These are phyloP conservation scores for Xylophagus ater DNA, from an alignment of 2,888 invertebrate genomes.

Conservation along the genomic window DNA sequence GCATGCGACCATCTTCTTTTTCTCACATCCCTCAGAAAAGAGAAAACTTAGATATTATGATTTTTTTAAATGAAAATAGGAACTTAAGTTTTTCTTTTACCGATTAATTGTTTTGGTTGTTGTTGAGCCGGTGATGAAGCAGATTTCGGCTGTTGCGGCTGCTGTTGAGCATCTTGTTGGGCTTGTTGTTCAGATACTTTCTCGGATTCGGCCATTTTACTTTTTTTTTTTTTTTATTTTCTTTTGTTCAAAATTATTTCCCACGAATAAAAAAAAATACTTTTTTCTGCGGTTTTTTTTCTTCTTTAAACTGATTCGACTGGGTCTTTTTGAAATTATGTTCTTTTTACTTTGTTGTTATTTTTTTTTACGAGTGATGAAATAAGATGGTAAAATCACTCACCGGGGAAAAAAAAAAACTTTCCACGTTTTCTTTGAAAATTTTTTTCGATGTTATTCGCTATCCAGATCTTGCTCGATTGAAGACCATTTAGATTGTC, in stretches of 20 bases:
- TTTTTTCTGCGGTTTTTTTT: constrained; percentile 19
- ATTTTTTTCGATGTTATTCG: constrained; percentile 58
- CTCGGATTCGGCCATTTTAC: constrained; percentile 95
- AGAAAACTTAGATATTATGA: too few species aligned
- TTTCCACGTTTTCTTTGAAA: constrained; percentile 29
- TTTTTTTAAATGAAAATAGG: constrained; percentile 12
- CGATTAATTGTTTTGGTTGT: constrained; percentile 74
- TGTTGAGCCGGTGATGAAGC: constrained; percentile 19
- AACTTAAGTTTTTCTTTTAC: constrained; percentile 50
- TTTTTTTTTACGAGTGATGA: constrained; percentile 46
- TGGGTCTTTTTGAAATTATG: constrained; percentile 23
- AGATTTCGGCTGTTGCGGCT: constrained; percentile 26
- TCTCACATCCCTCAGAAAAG: not conserved
- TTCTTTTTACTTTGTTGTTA: constrained; percentile 31
- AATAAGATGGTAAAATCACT: constrained; percentile 55
- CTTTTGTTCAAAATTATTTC: constrained; percentile 18
- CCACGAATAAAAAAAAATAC: constrained; percentile 11
- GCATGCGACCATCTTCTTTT: too few species aligned
- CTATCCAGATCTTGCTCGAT: constrained; percentile 47
- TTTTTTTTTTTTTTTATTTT: constrained; percentile 49
- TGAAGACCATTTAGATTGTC: constrained; percentile 20
- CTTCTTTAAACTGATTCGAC: constrained; percentile 22
- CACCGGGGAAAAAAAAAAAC: too few species aligned
- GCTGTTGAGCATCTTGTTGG: constrained; percentile 5
- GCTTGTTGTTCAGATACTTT: constrained; percentile 57